Conservation (phyloP, 2,797 vertebrate genomes). For the Sitta carolinensis region DNA sequence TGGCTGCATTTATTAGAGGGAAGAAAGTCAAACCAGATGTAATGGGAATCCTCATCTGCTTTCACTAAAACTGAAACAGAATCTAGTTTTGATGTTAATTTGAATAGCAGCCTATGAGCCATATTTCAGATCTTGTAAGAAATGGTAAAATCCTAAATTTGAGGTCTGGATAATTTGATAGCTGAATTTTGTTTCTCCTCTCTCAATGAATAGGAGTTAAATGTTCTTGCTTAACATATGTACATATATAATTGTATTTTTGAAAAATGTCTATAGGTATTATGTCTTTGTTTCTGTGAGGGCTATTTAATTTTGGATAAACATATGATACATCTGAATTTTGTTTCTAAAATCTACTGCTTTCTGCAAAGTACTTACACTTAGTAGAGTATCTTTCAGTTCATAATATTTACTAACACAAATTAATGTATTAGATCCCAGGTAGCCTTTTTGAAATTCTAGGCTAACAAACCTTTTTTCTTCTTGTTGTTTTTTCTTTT, state of each 20-base stretch:
- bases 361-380: neutral
- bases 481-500: accelerated
- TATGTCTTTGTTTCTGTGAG: neutral
- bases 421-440: neutral
- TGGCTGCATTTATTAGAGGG: conserved; percentile 15
- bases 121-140: conserved; percentile 1
- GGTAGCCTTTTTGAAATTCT: neutral
- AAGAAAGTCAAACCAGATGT: conserved; percentile 58
- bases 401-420: neutral
- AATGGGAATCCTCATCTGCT: conserved; percentile 52
- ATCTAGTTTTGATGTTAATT: conserved; percentile 35
- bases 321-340: neutral
- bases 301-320: neutral
- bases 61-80: conserved; percentile 46
- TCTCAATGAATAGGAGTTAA: neutral
- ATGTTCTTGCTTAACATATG: neutral
- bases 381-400: neutral
- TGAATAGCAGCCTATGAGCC: conserved; percentile 7
- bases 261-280: neutral
- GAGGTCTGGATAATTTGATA: neutral
- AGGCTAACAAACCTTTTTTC: neutral
- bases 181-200: neutral
- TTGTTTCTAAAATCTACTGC: neutral
- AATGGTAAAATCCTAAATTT: neutral
- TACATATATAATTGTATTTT: neutral